These are phyloP conservation scores for Lepeophtheirus nordmannii DNA, from an alignment of 2,888 invertebrate species.

Conservation along the genomic window DNA sequence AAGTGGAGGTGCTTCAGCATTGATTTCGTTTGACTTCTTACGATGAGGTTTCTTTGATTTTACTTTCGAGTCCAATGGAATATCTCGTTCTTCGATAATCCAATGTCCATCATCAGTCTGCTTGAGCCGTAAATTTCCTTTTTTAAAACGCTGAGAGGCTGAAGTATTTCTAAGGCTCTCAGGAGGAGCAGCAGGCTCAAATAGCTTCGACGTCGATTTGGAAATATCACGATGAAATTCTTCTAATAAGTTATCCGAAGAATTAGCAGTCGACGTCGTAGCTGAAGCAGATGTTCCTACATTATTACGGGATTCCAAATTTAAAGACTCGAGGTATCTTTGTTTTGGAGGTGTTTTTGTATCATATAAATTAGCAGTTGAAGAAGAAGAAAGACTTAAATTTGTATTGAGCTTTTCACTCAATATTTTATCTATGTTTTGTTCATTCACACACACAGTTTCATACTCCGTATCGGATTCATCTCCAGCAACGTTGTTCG, in stretches of 20 bases:
- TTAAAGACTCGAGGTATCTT: background rate
- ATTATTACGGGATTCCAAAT: background rate
- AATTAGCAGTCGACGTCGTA: background rate
- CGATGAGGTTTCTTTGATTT: background rate
- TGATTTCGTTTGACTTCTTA: background rate
- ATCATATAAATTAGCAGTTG: background rate
- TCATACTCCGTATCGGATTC: conserved; percentile 5
- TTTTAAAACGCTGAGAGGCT: conserved; percentile 18
- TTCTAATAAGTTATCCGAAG: background rate
- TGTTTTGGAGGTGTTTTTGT: conserved; percentile 11
- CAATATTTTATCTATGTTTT: background rate
- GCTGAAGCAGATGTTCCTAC: background rate
- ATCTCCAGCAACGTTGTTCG: background rate
- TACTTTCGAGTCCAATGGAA: background rate
- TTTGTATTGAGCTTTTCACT: background rate
- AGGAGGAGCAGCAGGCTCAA: conserved; percentile 12
- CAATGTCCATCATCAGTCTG: conserved; percentile 16
- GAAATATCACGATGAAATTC: background rate
- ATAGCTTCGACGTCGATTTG: background rate
- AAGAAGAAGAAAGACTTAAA: background rate
- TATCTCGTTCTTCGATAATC: conserved; percentile 12
- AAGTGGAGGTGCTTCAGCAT: background rate
- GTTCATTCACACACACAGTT: conserved; percentile 12
- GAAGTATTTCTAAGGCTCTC: background rate
- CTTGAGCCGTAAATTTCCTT: conserved; percentile 7